Percentiles rank a stretch among this genome's conserved stretches.
phyloP scores from a whole-genome alignment of 2,797 vertebrate genomes.

The Siniperca scherzeri region DNA sequence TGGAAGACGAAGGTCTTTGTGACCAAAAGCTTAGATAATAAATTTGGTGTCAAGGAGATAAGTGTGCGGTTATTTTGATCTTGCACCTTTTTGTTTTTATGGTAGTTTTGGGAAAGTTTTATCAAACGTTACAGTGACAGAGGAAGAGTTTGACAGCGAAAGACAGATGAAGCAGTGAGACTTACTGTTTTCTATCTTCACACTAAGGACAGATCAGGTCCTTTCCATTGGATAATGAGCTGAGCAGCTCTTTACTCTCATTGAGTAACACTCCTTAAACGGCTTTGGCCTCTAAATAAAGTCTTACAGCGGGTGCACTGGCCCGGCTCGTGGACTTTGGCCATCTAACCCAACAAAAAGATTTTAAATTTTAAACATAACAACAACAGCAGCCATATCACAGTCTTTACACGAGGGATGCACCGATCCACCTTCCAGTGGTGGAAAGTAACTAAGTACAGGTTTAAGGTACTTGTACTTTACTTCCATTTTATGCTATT shows the following conservation, averaged over 20 bases:
- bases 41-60: no score
- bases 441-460: background rate
- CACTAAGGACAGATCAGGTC: constrained; percentile 10
- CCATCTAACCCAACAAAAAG: constrained; percentile 17
- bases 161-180: constrained; percentile 3
- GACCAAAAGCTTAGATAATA: background rate
- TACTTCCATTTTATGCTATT: background rate
- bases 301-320: constrained; percentile 36
- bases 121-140: background rate
- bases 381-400: background rate
- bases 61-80: background rate
- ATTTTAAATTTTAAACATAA: background rate
- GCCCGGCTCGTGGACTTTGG: constrained; percentile 41
- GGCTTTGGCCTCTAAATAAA: constrained; percentile 60
- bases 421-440: background rate
- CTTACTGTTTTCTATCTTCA: constrained; percentile 1
- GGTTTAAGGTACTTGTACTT: background rate
- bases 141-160: background rate
- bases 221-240: constrained; percentile 52
- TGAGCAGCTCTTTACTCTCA: constrained; percentile 48
- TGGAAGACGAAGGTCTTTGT: background rate
- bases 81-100: background rate
- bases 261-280: constrained; percentile 52
- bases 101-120: background rate
- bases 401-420: background rate